phyloP scores from a whole-genome alignment of 2,888 invertebrate genomes.

The Pseudeuparius sepicola region DNA sequence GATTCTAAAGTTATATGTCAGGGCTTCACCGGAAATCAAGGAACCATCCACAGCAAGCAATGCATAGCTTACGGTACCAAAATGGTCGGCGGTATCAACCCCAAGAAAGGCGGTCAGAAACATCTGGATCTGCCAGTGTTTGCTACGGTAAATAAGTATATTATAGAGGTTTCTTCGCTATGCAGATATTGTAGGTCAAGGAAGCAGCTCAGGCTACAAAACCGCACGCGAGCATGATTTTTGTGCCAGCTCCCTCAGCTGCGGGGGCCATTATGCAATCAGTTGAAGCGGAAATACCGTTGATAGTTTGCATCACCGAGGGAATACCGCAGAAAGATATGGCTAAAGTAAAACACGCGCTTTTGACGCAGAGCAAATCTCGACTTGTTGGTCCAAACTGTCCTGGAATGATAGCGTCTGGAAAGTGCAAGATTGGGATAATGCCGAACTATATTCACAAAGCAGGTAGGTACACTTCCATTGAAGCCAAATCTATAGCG shows the following conservation, averaged over 20 bases:
- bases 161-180: no score
- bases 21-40: constrained; percentile 39
- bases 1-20: constrained; percentile 15
- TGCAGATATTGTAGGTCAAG: no score
- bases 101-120: constrained; percentile 69
- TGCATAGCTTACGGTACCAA: constrained; percentile 73
- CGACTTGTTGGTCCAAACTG: constrained; percentile 76
- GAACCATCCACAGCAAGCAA: constrained; percentile 55
- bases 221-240: constrained; percentile 63
- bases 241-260: constrained; percentile 64
- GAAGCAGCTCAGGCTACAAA: constrained; percentile 58
- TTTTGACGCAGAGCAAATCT: constrained; percentile 55
- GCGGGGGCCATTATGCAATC: constrained; percentile 64
- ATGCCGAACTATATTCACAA: constrained; percentile 78
- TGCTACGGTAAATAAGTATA: constrained; percentile 43
- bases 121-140: constrained; percentile 67
- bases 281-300: constrained; percentile 62
- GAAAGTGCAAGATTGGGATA: constrained; percentile 63
- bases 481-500: not conserved
- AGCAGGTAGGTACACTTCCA: constrained; percentile 50
- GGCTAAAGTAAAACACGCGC: constrained; percentile 61
- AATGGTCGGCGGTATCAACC: constrained; percentile 69
- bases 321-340: constrained; percentile 55
- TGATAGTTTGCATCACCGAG: constrained; percentile 59
- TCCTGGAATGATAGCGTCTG: constrained; percentile 66